These are phyloP conservation scores for Liasis olivaceus DNA, from an alignment of 2,797 vertebrate genomes.

Conservation along the genomic window DNA sequence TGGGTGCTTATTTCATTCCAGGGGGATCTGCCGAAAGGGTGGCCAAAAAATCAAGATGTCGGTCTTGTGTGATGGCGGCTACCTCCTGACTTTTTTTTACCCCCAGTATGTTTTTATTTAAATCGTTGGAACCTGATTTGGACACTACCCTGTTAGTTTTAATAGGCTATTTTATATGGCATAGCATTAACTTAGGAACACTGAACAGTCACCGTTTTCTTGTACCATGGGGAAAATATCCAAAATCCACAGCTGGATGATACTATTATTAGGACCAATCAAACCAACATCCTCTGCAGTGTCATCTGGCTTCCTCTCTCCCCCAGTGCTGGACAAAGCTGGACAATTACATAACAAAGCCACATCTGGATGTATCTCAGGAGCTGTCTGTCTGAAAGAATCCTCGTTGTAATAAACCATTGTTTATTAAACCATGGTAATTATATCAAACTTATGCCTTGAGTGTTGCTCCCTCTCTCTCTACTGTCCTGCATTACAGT, in stretches of 20 bases:
- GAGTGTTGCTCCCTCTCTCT: background rate
- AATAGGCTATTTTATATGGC: background rate
- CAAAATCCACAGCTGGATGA: background rate
- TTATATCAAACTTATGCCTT: background rate
- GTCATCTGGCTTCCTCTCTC: background rate
- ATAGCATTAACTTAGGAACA: background rate
- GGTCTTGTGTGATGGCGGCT: background rate
- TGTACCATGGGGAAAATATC: background rate
- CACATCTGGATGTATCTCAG: background rate
- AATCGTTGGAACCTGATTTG: background rate
- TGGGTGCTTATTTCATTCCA: background rate
- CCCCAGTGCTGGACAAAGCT: background rate
- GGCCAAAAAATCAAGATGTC: background rate
- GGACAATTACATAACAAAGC: background rate
- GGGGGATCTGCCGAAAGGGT: background rate
- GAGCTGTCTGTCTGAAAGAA: background rate
- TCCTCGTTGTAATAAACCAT: background rate
- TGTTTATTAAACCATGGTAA: background rate
- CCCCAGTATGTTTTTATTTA: background rate
- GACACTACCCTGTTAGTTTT: background rate
- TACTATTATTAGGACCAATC: background rate
- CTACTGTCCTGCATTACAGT: background rate
- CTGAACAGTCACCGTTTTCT: background rate
- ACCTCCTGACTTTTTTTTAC: background rate
- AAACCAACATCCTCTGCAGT: background rate